Conservation (phyloP, 2,797 vertebrate species). For the Podargus strigoides region DNA sequence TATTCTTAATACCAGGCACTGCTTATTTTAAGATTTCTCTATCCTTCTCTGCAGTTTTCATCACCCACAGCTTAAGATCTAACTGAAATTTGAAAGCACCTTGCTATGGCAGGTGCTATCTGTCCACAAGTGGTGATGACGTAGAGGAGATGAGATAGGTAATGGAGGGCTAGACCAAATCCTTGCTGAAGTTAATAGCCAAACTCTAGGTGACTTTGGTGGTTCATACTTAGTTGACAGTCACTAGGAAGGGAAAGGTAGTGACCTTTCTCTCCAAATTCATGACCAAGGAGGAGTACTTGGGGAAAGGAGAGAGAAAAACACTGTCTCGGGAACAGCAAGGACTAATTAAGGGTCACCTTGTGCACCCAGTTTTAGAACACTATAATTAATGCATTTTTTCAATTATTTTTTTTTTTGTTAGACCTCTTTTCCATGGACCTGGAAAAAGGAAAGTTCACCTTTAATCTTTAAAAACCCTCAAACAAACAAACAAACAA, state of each 20-base stretch:
- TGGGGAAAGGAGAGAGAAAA: not conserved
- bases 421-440: not conserved
- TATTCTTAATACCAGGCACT: not conserved
- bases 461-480: conserved; percentile 13
- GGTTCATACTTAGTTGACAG: not conserved
- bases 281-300: not conserved
- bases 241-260: not conserved
- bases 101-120: not conserved
- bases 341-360: not conserved
- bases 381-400: not conserved
- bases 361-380: not conserved
- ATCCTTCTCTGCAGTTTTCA: not conserved
- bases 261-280: not conserved
- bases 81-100: not conserved
- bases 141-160: not conserved
- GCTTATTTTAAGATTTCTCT: not conserved
- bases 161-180: not conserved
- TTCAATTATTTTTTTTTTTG: not conserved
- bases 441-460: conserved; percentile 2
- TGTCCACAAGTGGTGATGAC: not conserved
- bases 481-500: not conserved
- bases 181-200: not conserved
- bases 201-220: not conserved
- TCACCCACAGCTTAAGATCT: not conserved
- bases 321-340: not conserved